phyloP scores from a whole-genome alignment of 2,888 invertebrate genomes.

The Caenorhabditis uteleia region DNA sequence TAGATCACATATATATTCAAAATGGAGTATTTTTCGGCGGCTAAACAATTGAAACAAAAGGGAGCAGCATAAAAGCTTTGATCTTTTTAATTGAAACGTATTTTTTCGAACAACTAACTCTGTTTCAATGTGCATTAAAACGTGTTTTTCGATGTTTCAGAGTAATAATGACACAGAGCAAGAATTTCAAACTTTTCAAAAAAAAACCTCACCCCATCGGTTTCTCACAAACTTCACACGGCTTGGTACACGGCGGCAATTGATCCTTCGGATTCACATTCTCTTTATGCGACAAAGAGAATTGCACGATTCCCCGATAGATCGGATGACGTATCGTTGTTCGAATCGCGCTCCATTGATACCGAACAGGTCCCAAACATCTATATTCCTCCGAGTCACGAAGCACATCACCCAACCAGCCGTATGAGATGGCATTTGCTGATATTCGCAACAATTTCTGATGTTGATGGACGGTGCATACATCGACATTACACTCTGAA shows the following conservation, averaged over 20 bases:
- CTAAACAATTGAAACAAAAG: no score
- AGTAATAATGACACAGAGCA: no score
- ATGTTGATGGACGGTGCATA: constrained; percentile 78
- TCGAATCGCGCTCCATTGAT: constrained; percentile 71
- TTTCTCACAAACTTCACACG: constrained; percentile 58
- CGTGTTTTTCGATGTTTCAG: background rate
- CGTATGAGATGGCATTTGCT: constrained; percentile 82
- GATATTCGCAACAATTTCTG: constrained; percentile 77
- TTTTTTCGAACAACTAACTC: no score
- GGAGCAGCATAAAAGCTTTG: no score
- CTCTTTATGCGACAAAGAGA: constrained; percentile 51
- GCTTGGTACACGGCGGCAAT: constrained; percentile 58
- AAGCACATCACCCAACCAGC: constrained; percentile 84
- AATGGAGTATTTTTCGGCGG: no score
- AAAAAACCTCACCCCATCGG: constrained; percentile 25
- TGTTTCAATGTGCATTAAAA: no score
- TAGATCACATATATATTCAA: no score
- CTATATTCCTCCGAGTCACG: constrained; percentile 81
- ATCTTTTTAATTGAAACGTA: no score
- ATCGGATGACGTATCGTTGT: constrained; percentile 66
- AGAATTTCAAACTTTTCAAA: background rate
- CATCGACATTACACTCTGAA: constrained; percentile 79
- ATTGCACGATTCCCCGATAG: constrained; percentile 55
- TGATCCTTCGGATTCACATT: constrained; percentile 42
- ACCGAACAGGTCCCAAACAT: constrained; percentile 86